Evolutionary conservation across 1,140 invertebrate species (phyloP).

Genomic region (Myzus persicae): DNA sequence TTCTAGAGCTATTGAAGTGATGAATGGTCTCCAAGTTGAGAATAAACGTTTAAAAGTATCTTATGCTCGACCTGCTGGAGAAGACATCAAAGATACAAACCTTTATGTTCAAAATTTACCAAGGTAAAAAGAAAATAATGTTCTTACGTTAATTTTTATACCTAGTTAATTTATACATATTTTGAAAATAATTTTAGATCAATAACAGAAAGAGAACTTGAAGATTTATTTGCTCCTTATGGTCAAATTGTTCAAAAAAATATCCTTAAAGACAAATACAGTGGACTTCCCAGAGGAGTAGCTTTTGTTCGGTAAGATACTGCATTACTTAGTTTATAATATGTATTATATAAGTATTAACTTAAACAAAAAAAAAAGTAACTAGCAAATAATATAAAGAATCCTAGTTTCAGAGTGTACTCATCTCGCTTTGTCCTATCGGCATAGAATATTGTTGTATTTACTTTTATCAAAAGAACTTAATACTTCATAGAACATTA

Average conservation of each 20-base stretch:
- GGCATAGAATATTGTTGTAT: neutral
- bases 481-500: neutral
- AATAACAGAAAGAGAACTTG: conserved; percentile 81
- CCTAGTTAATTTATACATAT: neutral
- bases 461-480: neutral
- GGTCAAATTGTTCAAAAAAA: conserved; percentile 90
- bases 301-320: conserved; percentile 86
- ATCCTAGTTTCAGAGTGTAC: neutral
- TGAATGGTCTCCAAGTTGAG: conserved; percentile 88
- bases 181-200: conserved; percentile 65
- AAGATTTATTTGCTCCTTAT: conserved; percentile 84
- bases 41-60: conserved; percentile 87
- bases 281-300: conserved; percentile 84
- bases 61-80: conserved; percentile 87
- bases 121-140: conserved; percentile 66
- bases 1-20: conserved; percentile 80
- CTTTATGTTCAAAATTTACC: conserved; percentile 93
- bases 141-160: neutral
- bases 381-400: neutral
- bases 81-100: conserved; percentile 94
- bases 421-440: neutral
- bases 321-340: neutral
- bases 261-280: conserved; percentile 86
- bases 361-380: neutral
- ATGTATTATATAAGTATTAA: neutral